phyloP scores from a whole-genome alignment of 1,140 invertebrate species.

The Ooceraea biroi region DNA sequence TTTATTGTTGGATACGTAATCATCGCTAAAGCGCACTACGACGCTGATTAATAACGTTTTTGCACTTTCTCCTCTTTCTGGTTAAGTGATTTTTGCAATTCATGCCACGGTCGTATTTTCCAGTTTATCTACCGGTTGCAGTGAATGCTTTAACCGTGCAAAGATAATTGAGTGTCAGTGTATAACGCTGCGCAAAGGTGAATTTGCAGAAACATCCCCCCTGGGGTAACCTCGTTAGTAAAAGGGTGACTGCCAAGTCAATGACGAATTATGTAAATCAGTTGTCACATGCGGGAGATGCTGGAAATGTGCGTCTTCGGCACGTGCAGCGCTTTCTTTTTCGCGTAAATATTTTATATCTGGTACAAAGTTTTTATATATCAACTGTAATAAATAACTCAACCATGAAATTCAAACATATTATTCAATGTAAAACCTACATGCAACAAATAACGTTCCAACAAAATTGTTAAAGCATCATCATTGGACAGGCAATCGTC shows the following conservation, averaged over 20 bases:
- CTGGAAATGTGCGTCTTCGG: slow-evolving; percentile 41
- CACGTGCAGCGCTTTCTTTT: slow-evolving; percentile 35
- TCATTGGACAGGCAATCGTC: too few relatives aligned
- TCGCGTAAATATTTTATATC: not conserved
- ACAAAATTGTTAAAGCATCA: too few relatives aligned
- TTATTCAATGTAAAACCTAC: too few relatives aligned
- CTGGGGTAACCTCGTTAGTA: slow-evolving; percentile 79
- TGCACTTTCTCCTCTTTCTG: slow-evolving; percentile 30
- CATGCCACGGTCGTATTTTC: slow-evolving; percentile 77
- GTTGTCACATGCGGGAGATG: slow-evolving; percentile 68
- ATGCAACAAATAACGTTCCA: too few relatives aligned
- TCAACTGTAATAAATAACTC: not conserved
- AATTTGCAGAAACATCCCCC: slow-evolving; percentile 85
- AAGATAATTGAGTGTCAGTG: slow-evolving; percentile 83
- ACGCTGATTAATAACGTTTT: slow-evolving; percentile 71
- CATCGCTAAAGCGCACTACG: slow-evolving; percentile 23
- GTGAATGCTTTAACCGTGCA: slow-evolving; percentile 83
- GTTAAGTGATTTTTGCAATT: slow-evolving; percentile 81
- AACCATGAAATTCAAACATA: not conserved
- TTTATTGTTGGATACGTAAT: slow-evolving; percentile 22
- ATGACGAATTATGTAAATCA: slow-evolving; percentile 83
- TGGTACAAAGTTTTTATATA: too few relatives aligned
- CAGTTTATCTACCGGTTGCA: slow-evolving; percentile 75
- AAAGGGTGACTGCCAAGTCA: slow-evolving; percentile 72
- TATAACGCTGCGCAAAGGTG: slow-evolving; percentile 79